These are phyloP conservation scores for Danio tinwini DNA, from an alignment of 2,797 vertebrate genomes.

Conservation along the genomic window DNA sequence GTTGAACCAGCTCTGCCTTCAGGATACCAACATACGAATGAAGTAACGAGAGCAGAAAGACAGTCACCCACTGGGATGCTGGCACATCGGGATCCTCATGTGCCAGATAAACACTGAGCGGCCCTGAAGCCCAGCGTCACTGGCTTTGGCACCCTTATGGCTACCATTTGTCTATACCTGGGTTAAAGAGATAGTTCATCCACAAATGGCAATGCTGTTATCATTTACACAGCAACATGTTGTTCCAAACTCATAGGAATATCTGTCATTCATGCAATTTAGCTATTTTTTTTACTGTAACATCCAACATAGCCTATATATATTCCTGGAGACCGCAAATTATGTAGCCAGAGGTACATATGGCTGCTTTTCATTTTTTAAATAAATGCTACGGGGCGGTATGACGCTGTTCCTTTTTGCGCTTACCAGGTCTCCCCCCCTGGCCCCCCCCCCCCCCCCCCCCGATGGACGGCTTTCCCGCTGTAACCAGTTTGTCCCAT, in stretches of 20 bases:
- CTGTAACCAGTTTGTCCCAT: too few species aligned
- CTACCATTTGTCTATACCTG: neutral
- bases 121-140: slow-evolving; percentile 7
- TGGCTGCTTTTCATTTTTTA: too few species aligned
- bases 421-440: too few species aligned
- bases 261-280: too few species aligned
- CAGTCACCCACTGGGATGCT: neutral
- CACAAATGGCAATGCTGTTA: neutral
- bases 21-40: slow-evolving; percentile 28
- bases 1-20: slow-evolving; percentile 21
- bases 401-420: too few species aligned
- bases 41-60: slow-evolving; percentile 23
- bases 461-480: too few species aligned
- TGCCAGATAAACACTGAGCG: slow-evolving; percentile 36
- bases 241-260: neutral
- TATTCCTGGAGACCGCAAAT: too few species aligned
- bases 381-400: too few species aligned
- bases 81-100: neutral
- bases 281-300: too few species aligned
- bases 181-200: slow-evolving; percentile 12
- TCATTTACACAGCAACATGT: neutral
- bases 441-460: too few species aligned
- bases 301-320: too few species aligned
- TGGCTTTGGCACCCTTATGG: slow-evolving; percentile 6
- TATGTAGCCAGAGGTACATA: too few species aligned